These are phyloP conservation scores for Gopherus evgoodei DNA, from an alignment of 2,113 vertebrate species.

Conservation along the genomic window DNA sequence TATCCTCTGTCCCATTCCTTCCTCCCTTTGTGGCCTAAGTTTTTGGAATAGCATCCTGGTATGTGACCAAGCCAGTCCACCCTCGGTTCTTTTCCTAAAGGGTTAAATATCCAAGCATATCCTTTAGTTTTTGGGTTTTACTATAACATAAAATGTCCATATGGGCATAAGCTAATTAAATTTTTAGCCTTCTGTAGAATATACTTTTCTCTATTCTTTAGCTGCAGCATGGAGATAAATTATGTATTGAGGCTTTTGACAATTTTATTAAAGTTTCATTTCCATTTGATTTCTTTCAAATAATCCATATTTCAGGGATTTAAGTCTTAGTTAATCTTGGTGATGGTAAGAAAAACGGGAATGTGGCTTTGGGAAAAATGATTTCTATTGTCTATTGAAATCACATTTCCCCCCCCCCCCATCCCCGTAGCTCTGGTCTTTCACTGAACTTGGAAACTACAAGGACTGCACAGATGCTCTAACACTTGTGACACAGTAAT, in stretches of 20 bases:
- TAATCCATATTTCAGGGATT: conserved; percentile 38
- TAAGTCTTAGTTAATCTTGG: conserved; percentile 62
- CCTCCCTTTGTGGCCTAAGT: neutral
- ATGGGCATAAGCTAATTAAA: conserved; percentile 26
- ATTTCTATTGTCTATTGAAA: conserved; percentile 29
- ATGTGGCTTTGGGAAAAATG: neutral
- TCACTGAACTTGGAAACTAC: conserved; percentile 11
- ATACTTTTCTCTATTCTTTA: conserved; percentile 40
- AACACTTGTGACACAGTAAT: neutral
- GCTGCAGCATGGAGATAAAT: conserved; percentile 57
- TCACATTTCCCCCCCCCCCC: neutral
- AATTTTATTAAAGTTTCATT: conserved; percentile 61
- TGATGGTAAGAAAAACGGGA: conserved; percentile 22
- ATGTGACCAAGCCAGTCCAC: neutral
- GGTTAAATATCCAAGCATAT: neutral
- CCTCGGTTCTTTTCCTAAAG: neutral
- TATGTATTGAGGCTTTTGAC: conserved; percentile 51
- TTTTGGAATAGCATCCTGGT: neutral
- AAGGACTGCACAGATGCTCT: neutral
- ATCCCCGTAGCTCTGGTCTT: neutral
- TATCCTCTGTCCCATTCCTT: neutral
- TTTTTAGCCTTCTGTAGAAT: conserved; percentile 61
- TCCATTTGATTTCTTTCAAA: conserved; percentile 67
- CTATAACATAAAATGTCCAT: conserved; percentile 20
- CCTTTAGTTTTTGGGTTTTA: neutral